A percentile compares a stretch with the other conserved stretches of the same genome.
phyloP scores from a whole-genome alignment of 2,113 vertebrate species.

The Mellivora capensis region DNA sequence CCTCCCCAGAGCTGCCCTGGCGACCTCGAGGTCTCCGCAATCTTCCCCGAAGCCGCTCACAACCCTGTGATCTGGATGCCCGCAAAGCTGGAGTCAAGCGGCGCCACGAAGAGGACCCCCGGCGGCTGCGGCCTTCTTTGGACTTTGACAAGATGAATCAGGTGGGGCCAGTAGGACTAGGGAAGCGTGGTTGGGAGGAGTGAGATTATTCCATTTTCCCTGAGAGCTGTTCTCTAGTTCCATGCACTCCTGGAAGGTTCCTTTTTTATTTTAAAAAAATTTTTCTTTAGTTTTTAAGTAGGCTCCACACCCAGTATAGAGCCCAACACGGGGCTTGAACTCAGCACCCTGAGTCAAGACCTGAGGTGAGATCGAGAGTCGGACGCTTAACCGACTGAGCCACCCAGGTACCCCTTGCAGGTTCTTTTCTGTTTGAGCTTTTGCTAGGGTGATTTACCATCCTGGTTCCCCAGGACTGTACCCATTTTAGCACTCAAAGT shows the following conservation, averaged over 20 bases:
- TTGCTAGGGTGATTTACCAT: background rate
- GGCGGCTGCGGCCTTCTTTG: slow-evolving; percentile 84
- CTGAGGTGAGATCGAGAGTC: background rate
- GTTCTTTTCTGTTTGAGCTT: background rate
- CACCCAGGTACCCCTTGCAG: background rate
- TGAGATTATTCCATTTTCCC: background rate
- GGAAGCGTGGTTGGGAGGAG: background rate
- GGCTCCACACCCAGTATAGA: too few species aligned
- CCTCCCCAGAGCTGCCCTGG: slow-evolving; percentile 79
- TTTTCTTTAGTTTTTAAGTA: background rate
- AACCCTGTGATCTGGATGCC: slow-evolving; percentile 89
- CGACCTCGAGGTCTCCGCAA: slow-evolving; percentile 75
- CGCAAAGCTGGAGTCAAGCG: slow-evolving; percentile 88
- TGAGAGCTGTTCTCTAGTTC: background rate
- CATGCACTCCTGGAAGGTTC: background rate
- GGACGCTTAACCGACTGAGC: background rate
- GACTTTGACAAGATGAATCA: slow-evolving; percentile 90
- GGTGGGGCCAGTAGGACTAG: slow-evolving; percentile 63
- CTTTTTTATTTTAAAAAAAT: background rate
- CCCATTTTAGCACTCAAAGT: background rate
- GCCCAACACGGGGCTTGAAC: background rate
- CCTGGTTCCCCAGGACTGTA: background rate
- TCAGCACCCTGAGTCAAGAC: background rate
- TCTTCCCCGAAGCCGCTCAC: slow-evolving; percentile 90
- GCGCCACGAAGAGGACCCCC: slow-evolving; percentile 84